phyloP scores from a whole-genome alignment of 2,797 vertebrate species.

The Astyanax mexicanus region DNA sequence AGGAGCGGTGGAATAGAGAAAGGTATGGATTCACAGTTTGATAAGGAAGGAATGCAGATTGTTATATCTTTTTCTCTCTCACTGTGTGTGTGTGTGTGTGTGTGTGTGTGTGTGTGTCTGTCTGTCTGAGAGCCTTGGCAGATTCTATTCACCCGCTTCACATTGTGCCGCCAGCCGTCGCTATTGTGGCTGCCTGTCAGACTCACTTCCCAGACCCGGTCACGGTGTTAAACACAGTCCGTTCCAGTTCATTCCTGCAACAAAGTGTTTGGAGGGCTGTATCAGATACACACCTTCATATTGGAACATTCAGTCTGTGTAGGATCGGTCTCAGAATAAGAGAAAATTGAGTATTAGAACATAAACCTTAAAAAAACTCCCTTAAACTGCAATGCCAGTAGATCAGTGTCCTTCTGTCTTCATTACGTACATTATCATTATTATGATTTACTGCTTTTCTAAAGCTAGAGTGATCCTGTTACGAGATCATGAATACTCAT shows the following conservation, averaged over 20 bases:
- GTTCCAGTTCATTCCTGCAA: slow-evolving; percentile 53
- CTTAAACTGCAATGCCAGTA: background rate
- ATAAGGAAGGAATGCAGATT: slow-evolving; percentile 66
- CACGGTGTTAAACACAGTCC: slow-evolving; percentile 38
- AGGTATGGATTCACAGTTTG: slow-evolving; percentile 43
- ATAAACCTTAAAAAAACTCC: too few relatives aligned
- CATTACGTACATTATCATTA: background rate
- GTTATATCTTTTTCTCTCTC: too few relatives aligned
- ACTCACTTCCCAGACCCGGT: slow-evolving; percentile 52
- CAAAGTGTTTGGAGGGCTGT: slow-evolving; percentile 4
- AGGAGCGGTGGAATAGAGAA: slow-evolving; percentile 38
- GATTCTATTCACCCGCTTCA: slow-evolving; percentile 61
- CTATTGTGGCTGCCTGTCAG: slow-evolving; percentile 36
- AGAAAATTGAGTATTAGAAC: too few relatives aligned
- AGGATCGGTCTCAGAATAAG: background rate
- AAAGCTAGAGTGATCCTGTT: background rate
- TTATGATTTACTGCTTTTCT: background rate
- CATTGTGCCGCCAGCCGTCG: slow-evolving; percentile 48
- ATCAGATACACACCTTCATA: background rate
- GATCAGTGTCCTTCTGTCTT: background rate
- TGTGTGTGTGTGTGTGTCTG: background rate
- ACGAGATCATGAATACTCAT: slow-evolving; percentile 6
- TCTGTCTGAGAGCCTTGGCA: slow-evolving; percentile 42
- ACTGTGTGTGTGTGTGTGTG: slow-evolving; percentile 17
- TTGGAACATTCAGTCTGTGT: background rate